Evolutionary conservation across 1,140 invertebrate species (phyloP).

Genomic region (Aricia agestis): DNA sequence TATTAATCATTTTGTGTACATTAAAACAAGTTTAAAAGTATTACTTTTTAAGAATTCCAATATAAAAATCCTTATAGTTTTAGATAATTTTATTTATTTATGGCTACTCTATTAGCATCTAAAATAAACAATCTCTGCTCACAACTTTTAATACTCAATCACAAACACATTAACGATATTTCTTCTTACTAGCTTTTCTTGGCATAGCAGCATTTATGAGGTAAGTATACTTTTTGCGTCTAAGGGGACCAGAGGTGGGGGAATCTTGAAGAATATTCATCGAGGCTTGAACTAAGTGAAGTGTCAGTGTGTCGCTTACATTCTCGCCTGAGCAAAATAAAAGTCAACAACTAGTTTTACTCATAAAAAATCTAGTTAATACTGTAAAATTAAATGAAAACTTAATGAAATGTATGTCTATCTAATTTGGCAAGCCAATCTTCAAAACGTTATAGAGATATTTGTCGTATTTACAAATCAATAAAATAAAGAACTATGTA

Average conservation of each 20-base stretch:
- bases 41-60: too few species aligned
- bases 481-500: neutral
- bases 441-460: neutral
- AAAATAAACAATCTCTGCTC: slow-evolving; percentile 58
- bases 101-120: neutral
- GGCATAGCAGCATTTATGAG: slow-evolving; percentile 23
- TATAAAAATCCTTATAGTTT: neutral
- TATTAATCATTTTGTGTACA: too few species aligned
- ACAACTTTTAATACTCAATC: slow-evolving; percentile 23
- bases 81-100: neutral
- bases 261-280: slow-evolving; percentile 51
- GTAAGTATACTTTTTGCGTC: slow-evolving; percentile 24
- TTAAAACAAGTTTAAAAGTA: too few species aligned
- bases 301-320: slow-evolving; percentile 39
- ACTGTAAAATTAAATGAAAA: neutral
- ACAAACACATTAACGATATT: neutral
- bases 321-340: slow-evolving; percentile 45
- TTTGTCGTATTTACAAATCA: neutral
- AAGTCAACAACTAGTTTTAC: slow-evolving; percentile 17
- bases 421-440: too few species aligned
- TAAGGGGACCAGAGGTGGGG: slow-evolving; percentile 27
- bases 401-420: too few species aligned
- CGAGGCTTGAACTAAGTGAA: slow-evolving; percentile 55
- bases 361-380: neutral
- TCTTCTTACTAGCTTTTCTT: slow-evolving; percentile 22